A percentile compares a stretch with the other conserved stretches of the same genome.
Conservation (phyloP, 2,113 vertebrate genomes). For the Lichenostomus cassidix region DNA sequence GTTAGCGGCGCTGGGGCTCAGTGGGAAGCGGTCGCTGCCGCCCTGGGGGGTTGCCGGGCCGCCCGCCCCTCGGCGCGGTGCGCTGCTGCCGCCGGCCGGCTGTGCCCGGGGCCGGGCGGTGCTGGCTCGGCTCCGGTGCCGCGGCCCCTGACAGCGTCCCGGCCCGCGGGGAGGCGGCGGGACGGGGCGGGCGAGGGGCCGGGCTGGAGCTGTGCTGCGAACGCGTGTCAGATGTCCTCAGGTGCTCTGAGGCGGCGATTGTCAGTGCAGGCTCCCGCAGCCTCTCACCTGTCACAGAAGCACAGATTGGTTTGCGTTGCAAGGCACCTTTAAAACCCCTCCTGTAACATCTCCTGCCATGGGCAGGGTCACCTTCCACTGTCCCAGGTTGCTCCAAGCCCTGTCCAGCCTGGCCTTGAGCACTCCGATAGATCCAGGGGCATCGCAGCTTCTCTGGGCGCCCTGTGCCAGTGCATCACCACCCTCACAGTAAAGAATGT, state of each 20-base stretch:
- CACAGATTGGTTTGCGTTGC: neutral
- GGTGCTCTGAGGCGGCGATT: neutral
- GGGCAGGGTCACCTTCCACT: neutral
- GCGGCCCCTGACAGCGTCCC: neutral
- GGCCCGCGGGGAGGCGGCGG: neutral
- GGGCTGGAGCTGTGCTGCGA: fast-evolving
- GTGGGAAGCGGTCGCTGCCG: neutral
- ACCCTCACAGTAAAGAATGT: neutral
- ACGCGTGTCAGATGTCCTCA: fast-evolving
- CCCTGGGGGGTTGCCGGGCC: neutral
- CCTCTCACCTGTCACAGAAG: neutral
- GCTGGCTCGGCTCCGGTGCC: neutral
- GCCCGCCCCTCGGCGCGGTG: neutral
- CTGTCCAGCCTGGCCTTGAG: neutral
- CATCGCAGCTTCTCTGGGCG: neutral
- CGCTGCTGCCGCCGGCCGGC: neutral
- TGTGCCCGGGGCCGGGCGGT: neutral
- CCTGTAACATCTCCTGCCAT: neutral
- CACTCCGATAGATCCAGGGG: neutral
- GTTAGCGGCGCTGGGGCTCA: conserved; percentile 13
- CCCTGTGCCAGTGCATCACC: neutral
- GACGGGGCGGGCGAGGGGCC: neutral
- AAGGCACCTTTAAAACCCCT: neutral
- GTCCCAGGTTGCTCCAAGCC: neutral
- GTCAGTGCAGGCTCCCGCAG: neutral